Conservation (phyloP, 2,797 vertebrate genomes). For the Eutrigla gurnardus region DNA sequence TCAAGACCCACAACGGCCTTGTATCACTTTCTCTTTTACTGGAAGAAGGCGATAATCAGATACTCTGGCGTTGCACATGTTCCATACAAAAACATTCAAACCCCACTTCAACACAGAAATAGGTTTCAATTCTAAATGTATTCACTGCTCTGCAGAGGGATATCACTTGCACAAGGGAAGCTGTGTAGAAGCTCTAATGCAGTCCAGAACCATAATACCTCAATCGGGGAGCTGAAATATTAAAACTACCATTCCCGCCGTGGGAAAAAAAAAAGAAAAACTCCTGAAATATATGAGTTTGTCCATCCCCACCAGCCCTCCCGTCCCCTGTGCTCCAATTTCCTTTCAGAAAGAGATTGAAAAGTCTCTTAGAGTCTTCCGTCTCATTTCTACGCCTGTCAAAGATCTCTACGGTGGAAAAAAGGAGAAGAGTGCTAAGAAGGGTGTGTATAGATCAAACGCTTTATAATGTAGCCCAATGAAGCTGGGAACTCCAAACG, state of each 20-base stretch:
- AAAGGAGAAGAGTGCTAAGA: slow-evolving; percentile 62
- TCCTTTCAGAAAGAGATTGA: slow-evolving; percentile 77
- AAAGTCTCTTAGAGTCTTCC: slow-evolving; percentile 74
- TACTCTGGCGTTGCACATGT: slow-evolving; percentile 10
- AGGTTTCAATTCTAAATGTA: slow-evolving; percentile 38
- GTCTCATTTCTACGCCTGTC: slow-evolving; percentile 79
- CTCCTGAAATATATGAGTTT: slow-evolving; percentile 70
- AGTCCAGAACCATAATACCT: slow-evolving; percentile 61
- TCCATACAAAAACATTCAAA: neutral
- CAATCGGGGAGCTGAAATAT: slow-evolving; percentile 67
- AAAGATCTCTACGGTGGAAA: slow-evolving; percentile 65
- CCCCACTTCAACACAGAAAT: slow-evolving; percentile 39
- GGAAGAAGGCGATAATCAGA: slow-evolving; percentile 41
- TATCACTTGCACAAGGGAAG: slow-evolving; percentile 42
- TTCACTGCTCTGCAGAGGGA: slow-evolving; percentile 42
- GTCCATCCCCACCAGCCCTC: slow-evolving; percentile 58
- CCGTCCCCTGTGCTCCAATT: slow-evolving; percentile 68
- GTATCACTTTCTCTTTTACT: slow-evolving; percentile 33
- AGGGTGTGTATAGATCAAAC: slow-evolving; percentile 77
- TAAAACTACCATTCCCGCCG: slow-evolving; percentile 59
- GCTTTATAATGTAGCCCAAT: slow-evolving; percentile 79
- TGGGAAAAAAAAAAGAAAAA: slow-evolving; percentile 44
- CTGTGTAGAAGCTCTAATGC: slow-evolving; percentile 44
- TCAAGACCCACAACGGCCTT: slow-evolving; percentile 1
- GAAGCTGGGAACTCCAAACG: slow-evolving; percentile 71